These are phyloP conservation scores for Bos indicus DNA, from an alignment of 2,113 vertebrate genomes.

Conservation along the genomic window DNA sequence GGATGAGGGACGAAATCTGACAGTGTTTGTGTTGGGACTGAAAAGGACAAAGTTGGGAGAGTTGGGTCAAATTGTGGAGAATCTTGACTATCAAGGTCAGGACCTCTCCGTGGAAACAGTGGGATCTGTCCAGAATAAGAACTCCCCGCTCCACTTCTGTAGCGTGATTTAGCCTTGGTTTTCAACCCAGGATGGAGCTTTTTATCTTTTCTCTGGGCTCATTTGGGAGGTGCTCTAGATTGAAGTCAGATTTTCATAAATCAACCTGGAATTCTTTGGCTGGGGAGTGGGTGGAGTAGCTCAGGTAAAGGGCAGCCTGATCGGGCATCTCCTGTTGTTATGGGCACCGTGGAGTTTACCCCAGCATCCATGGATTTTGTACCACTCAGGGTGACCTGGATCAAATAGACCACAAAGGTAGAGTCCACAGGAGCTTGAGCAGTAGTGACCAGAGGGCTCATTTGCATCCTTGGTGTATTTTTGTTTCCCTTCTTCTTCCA, in stretches of 20 bases:
- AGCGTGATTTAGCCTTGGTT: neutral
- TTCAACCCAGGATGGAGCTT: neutral
- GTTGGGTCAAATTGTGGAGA: neutral
- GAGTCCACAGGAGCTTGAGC: neutral
- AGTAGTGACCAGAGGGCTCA: neutral
- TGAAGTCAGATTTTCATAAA: constrained; percentile 36
- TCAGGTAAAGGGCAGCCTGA: neutral
- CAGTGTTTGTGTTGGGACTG: neutral
- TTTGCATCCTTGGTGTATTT: neutral
- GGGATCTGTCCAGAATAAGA: neutral
- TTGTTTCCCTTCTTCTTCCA: neutral
- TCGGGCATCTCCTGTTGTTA: neutral
- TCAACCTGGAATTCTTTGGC: neutral
- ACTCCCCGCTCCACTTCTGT: neutral
- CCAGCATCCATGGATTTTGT: neutral
- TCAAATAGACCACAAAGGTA: neutral
- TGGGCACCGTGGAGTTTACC: neutral
- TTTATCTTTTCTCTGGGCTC: neutral
- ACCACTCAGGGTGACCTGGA: neutral
- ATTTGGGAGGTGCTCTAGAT: constrained; percentile 26
- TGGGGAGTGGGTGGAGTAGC: neutral
- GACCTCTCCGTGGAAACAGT: neutral
- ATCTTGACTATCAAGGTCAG: neutral
- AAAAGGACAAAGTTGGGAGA: neutral
- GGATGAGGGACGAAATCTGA: neutral